phyloP scores from a whole-genome alignment of 2,797 vertebrate species.

The Micropoecilia bifurca region DNA sequence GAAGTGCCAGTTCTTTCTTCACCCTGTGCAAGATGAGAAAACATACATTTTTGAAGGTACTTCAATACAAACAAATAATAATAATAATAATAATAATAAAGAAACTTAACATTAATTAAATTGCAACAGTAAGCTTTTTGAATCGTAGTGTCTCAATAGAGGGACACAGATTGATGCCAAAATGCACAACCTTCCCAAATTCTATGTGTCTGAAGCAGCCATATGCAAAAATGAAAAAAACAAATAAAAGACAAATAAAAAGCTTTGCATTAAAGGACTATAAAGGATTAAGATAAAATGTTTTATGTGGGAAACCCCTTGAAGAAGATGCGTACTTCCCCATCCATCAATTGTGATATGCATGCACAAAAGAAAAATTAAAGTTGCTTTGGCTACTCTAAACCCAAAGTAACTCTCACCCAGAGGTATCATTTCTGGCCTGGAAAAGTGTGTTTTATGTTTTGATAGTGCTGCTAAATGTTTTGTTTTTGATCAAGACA shows the following conservation, averaged over 20 bases:
- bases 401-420: background rate
- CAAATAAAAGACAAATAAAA: background rate
- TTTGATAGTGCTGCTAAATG: constrained; percentile 15
- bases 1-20: background rate
- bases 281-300: background rate
- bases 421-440: background rate
- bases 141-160: background rate
- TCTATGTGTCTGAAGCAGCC: background rate
- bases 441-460: background rate
- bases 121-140: background rate
- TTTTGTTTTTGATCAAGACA: constrained; percentile 5
- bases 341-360: background rate
- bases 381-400: background rate
- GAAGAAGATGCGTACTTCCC: background rate
- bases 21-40: background rate
- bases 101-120: background rate
- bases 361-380: background rate
- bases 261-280: background rate
- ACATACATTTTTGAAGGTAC: background rate
- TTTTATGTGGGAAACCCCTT: background rate
- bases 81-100: background rate
- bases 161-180: background rate
- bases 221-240: background rate
- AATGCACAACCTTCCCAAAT: background rate
- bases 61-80: background rate